Evolutionary conservation across 2,888 invertebrate species (phyloP), one percentile per base, ranked within the genome.

Genomic region (Pristionchus japonicus): DNA sequence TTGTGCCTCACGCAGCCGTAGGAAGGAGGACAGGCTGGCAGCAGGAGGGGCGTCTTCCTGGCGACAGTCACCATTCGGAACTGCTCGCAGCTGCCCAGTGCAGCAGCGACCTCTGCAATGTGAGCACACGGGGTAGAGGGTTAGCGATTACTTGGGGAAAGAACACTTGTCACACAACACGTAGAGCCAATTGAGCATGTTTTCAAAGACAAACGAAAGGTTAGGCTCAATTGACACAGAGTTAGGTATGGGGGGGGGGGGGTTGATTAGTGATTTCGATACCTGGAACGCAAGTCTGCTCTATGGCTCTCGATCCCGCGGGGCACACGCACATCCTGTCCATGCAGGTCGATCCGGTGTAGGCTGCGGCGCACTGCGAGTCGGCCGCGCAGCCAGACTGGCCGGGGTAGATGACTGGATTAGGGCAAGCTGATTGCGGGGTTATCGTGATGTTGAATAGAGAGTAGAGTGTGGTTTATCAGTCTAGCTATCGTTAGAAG

Each of bases 271-370:
- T 52, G 82, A 31, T 82, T 77, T 1, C 0, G 77, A 43, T 83
- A 94, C 94, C 94, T 90, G 93, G 90, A 31, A 94, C 92, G 90
- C 94, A 94, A 64, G 93, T 94, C 90, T 94, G 94, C 82, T 93
- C 94, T 52, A 93, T 91, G 40, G 94, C 93, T 31, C 90, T 90
- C 37, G 91, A 90, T 57, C 94, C 94, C 80, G 91, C 91, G 17
- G 94, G 94, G 88, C 94, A 94, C 20, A 93, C 92, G 90, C 94
- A 94, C 88, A 92, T 89, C 37, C 92, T 90, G 88, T 93, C 91
- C 89, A 92, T 89, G 88, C 94, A 94, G 37, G 89, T 87, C 23
- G 94, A 91, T n/a, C 93, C 93, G 11, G 92, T 89, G 86, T 93
- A 92, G 85, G 93, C 94, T 6, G 94, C 92, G 49, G 92, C 88